Conservation (phyloP, 2,797 vertebrate genomes). For the Mormyrus hasselquistii region DNA sequence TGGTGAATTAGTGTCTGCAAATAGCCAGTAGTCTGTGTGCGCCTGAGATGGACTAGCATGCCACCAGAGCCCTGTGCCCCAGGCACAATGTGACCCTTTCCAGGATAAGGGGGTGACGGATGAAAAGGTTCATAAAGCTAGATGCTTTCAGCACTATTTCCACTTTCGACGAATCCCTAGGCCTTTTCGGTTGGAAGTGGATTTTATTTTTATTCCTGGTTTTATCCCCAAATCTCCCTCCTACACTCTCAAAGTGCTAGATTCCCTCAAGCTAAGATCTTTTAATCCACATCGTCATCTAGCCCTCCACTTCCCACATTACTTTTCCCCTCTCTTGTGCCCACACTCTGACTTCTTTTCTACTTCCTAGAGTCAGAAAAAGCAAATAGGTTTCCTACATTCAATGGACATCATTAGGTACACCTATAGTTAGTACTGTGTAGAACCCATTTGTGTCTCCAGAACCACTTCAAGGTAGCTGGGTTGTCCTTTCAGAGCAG, state of each 20-base stretch:
- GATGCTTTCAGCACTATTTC: neutral
- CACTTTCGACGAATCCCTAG: neutral
- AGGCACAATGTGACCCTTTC: neutral
- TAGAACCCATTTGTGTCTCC: neutral
- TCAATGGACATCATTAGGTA: neutral
- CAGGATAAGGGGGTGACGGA: neutral
- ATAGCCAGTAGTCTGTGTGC: neutral
- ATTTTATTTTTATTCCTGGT: neutral
- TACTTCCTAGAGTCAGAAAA: neutral
- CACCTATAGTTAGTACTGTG: neutral
- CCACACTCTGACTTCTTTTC: neutral
- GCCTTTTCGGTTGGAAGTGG: neutral
- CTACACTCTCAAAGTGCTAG: neutral
- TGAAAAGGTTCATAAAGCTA: neutral
- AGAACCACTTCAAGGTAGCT: neutral
- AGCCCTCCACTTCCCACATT: constrained; percentile 38
- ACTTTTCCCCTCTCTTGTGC: constrained; percentile 22
- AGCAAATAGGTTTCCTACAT: neutral
- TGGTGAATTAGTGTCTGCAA: neutral
- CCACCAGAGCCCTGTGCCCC: neutral
- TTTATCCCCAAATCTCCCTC: neutral
- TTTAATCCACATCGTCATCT: constrained; percentile 5
- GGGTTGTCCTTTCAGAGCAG: neutral
- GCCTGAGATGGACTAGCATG: neutral
- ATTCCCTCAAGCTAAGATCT: neutral